Percentiles rank a stretch among this genome's conserved stretches.
Evolutionary conservation across 2,113 vertebrate genomes (phyloP).

Genomic region (Pristiophorus japonicus): DNA sequence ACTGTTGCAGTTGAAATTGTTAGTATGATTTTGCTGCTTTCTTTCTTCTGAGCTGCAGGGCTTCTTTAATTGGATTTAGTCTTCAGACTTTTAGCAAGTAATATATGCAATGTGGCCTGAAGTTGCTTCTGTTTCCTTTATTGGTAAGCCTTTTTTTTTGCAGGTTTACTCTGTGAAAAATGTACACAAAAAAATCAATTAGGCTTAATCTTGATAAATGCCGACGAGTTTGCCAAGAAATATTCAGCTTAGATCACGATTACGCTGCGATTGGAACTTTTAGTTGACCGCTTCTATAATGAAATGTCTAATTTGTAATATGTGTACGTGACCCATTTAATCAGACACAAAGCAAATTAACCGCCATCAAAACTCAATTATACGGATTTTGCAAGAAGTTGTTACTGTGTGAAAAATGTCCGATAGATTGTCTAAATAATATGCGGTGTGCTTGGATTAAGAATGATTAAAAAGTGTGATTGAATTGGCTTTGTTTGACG

Average conservation of each 20-base stretch:
- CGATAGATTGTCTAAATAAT: neutral
- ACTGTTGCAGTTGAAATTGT: conserved; percentile 5
- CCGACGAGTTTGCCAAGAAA: neutral
- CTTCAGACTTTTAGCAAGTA: conserved; percentile 16
- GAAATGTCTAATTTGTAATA: neutral
- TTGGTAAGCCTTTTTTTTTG: conserved; percentile 23
- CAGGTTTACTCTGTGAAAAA: neutral
- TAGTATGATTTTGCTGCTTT: conserved; percentile 26
- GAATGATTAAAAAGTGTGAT: neutral
- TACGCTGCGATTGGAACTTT: neutral
- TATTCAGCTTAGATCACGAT: neutral
- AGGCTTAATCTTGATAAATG: conserved; percentile 25
- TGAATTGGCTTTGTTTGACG: neutral
- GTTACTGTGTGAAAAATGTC: neutral
- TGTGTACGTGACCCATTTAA: conserved; percentile 20
- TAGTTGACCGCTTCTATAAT: neutral
- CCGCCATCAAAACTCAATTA: neutral
- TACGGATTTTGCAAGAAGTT: neutral
- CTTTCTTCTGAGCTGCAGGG: conserved; percentile 1
- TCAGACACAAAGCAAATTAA: neutral
- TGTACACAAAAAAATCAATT: conserved; percentile 25
- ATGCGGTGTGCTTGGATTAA: neutral
- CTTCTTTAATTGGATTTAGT: conserved; percentile 29
- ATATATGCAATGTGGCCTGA: conserved; percentile 26
- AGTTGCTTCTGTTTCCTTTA: conserved; percentile 9